Conservation (phyloP, 2,888 invertebrate genomes). For the Eubasilissa splendida region DNA sequence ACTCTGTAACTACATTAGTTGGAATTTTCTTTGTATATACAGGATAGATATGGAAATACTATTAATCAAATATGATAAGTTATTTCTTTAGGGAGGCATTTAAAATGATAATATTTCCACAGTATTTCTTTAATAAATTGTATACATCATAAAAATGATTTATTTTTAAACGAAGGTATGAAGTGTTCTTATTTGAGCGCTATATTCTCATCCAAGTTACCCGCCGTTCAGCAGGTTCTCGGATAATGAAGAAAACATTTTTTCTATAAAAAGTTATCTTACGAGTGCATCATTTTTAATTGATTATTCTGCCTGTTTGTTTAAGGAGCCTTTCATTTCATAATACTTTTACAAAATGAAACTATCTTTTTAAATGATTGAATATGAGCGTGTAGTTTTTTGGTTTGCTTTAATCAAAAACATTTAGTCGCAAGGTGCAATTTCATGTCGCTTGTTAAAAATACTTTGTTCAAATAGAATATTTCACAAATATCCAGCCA, state of each 20-base stretch:
- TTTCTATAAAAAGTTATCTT: too few relatives aligned
- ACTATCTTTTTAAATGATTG: neutral
- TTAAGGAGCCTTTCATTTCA: conserved; percentile 1
- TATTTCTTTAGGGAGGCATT: conserved; percentile 28
- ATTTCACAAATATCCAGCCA: too few relatives aligned
- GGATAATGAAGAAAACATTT: too few relatives aligned
- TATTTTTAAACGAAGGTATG: conserved; percentile 24
- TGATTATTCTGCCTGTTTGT: neutral
- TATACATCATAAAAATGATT: conserved; percentile 32
- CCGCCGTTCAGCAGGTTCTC: too few relatives aligned
- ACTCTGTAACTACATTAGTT: neutral
- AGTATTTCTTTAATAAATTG: conserved; percentile 42
- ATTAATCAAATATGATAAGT: conserved; percentile 9
- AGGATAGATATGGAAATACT: conserved; percentile 27
- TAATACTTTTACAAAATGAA: neutral
- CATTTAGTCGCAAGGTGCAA: conserved; percentile 2
- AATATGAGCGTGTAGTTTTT: neutral
- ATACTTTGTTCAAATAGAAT: too few relatives aligned
- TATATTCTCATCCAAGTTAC: too few relatives aligned
- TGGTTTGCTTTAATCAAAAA: neutral
- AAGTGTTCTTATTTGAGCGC: conserved; percentile 4
- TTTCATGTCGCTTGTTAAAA: neutral
- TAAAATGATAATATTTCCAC: conserved; percentile 25
- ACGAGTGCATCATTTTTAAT: too few relatives aligned
- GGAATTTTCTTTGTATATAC: conserved; percentile 30